These are phyloP conservation scores for Diabrotica balteata DNA, from an alignment of 2,888 invertebrate species.

Conservation along the genomic window DNA sequence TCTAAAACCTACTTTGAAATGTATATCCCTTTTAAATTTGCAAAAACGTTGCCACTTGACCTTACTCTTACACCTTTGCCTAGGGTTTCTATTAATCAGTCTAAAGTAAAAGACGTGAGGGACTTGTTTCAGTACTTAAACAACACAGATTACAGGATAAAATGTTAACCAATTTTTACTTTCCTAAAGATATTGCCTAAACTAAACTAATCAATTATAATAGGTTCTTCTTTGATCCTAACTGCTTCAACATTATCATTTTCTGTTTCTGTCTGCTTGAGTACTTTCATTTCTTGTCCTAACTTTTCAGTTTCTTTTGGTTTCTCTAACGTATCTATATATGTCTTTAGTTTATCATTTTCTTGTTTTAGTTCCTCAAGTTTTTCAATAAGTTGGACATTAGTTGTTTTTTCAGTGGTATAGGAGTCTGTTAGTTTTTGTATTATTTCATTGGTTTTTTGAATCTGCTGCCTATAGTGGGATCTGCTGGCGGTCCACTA, in stretches of 20 bases:
- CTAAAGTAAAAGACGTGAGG: too few relatives aligned
- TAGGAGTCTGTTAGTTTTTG: constrained; percentile 28
- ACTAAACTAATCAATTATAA: constrained; percentile 20
- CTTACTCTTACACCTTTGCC: too few relatives aligned
- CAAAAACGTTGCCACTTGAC: too few relatives aligned
- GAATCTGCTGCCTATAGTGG: constrained; percentile 33
- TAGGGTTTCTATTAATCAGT: too few relatives aligned
- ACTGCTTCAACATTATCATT: constrained; percentile 3
- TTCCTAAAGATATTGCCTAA: too few relatives aligned
- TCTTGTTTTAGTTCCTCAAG: constrained; percentile 29
- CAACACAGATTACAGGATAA: too few relatives aligned
- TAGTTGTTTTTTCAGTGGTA: constrained; percentile 31
- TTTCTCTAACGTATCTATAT: constrained; percentile 5
- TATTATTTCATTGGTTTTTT: constrained; percentile 33
- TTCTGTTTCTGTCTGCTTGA: constrained; percentile 14
- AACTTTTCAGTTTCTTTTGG: constrained; percentile 7
- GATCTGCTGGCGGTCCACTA: constrained; percentile 40
- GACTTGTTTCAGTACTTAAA: too few relatives aligned
- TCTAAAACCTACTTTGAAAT: too few relatives aligned
- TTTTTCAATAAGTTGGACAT: constrained; percentile 34
- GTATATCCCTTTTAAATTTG: too few relatives aligned
- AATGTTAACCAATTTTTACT: too few relatives aligned
- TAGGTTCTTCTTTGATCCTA: constrained; percentile 31
- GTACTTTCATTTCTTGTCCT: constrained; percentile 8
- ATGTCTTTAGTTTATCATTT: constrained; percentile 12